Base-by-base conservation (phyloP, 2,888 invertebrate species). In the Drosophila flavopinicola region DNA sequence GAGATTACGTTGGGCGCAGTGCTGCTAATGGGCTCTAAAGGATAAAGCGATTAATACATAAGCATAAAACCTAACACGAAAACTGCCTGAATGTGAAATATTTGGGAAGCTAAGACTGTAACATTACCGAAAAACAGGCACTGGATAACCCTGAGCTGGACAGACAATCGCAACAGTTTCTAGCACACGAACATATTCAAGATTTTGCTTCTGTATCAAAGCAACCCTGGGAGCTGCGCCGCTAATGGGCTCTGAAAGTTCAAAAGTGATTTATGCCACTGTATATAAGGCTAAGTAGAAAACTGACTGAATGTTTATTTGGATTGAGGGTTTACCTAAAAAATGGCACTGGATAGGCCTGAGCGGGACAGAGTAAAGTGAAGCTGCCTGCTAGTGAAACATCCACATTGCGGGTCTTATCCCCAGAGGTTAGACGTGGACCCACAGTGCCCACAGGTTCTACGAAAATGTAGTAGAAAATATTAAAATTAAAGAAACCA, bases 361-460 rank as follows among this genome's bases (percentile, higher is more conserved):
- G 94, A 25, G 94, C 93, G 41, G 94, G 93, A 88, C 94, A 94
- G 39, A 94, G 91, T 67, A 94, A 74, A 59, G 94, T 87, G 2
- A 77, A 70, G 41, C 83, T 88, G 23, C 68, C 75, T 6, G 39
- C 45, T 0, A 67, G 56, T 1, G 51, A 29, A 6, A 84, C 44
- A 68, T 89, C 89, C 25, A 88, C 70, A 61, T 87, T 91, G 9
- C 90, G 82, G 0, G 90, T 92, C 59, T 91, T 91, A 91, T 95
- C 95, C 90, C 93, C 91, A 42, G 94, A 94, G n/a, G 95, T 94
- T 87, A 95, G 93, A 91, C 95, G 94, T 90, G 91, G 91, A 29
- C 88, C 84, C 5, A 93, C 89, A 58, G 88, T 89, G 11, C 89
- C 90, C n/a, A 90, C 88, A 6, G 90, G 90, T 30, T 90, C 90